Base-by-base conservation (phyloP, 2,888 invertebrate species). In the Morpho helenor region DNA sequence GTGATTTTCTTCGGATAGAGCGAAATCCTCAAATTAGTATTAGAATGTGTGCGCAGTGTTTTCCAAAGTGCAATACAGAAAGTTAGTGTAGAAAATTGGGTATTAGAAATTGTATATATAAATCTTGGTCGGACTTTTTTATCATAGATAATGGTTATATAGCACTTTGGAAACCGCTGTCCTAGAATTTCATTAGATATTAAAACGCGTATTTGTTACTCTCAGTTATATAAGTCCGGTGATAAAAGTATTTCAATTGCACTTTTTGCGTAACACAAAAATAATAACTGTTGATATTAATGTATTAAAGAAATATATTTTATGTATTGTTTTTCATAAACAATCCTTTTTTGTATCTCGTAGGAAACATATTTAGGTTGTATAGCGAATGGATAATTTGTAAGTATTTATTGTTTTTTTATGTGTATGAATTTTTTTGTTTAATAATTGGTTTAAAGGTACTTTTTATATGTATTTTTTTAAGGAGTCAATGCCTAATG, bases 211-310 rank as follows among this genome's bases (percentile, higher is more conserved):
- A 60, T 60, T 64, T 57, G 49, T 60, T 49, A 51, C 53, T 52
- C 55, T 52, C 57, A 48, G 52, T 49, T 40, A 16, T 47, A 53
- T 60, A 60, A 57, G 60, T 54, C 54, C 63, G 66, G 67, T 68
- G 66, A 59, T 59, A 59, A 49, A 54, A 48, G n/a, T 55, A 58
- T 58, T 60, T 58, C 71, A 70, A 82, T 80, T 79, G 87, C 87
- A 87, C 87, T 87, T 84, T 87, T 88, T 87, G 82, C 80, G 82
- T 85, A 75, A 84, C 86, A 87, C 87, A 61, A 61, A 55, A 55
- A 59, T 52, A 59, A 63, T 77, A 80, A 78, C 79, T 87, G 87
- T 87, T 87, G 75, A 84, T 82, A 86, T 81, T 77, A 81, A 75
- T 77, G 81, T 87, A 84, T 83, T 84, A 76, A 82, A 66, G 77